These are phyloP conservation scores for Odocoileus virginianus DNA, from an alignment of 2,113 vertebrate species.

Conservation along the genomic window DNA sequence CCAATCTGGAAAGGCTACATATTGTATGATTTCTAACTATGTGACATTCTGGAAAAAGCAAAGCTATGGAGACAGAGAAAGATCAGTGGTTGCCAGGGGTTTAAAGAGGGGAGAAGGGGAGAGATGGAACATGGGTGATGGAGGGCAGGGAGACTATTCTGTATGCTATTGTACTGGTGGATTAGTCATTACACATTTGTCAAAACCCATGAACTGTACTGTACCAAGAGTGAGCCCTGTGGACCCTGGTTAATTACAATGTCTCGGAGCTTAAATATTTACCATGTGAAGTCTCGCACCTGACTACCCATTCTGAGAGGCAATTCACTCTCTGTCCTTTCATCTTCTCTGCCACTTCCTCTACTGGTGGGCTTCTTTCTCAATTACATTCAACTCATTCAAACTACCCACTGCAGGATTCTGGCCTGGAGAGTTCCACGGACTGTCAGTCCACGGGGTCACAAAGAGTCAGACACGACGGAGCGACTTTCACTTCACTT, in stretches of 20 bases:
- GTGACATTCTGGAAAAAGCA: background rate
- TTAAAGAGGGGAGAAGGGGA: background rate
- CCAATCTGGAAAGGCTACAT: background rate
- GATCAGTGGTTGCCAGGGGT: too few species aligned
- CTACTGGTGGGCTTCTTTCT: background rate
- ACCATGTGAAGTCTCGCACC: background rate
- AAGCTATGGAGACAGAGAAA: background rate
- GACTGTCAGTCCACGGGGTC: background rate
- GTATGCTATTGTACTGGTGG: background rate
- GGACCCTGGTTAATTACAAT: background rate
- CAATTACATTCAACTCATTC: background rate
- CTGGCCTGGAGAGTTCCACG: background rate
- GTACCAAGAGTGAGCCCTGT: background rate
- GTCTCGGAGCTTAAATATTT: background rate
- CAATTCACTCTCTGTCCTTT: background rate
- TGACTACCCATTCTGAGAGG: background rate
- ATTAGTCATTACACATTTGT: background rate
- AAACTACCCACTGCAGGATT: background rate
- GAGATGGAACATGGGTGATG: background rate
- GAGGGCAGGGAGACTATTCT: background rate
- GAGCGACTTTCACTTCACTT: background rate
- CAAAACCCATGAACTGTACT: background rate
- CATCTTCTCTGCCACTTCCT: background rate
- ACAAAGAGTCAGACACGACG: rapidly evolving
- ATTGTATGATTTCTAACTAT: background rate